These are phyloP conservation scores for Chiloscyllium punctatum DNA, from an alignment of 2,797 vertebrate species.

Conservation along the genomic window DNA sequence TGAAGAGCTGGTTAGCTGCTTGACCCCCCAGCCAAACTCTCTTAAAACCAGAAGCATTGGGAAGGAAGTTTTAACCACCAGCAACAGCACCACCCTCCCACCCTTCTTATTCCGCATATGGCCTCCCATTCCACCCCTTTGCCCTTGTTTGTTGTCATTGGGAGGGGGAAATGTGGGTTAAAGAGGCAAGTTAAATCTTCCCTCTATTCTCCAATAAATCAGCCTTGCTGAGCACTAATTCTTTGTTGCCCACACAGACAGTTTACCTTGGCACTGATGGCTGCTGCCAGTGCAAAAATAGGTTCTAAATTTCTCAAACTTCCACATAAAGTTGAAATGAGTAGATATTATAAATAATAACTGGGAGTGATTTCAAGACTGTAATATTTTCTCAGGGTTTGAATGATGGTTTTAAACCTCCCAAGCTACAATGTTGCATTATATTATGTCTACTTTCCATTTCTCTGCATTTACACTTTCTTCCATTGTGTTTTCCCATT, in stretches of 20 bases:
- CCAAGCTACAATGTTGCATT: constrained; percentile 14
- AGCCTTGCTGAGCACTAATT: neutral
- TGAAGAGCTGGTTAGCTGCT: neutral
- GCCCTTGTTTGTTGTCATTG: neutral
- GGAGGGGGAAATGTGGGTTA: neutral
- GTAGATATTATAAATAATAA: constrained; percentile 30
- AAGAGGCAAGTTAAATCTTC: neutral
- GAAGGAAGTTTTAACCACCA: neutral
- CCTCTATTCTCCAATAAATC: neutral
- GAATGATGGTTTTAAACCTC: constrained; percentile 12
- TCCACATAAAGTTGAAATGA: neutral
- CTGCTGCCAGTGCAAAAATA: neutral
- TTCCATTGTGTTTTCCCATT: constrained; percentile 28
- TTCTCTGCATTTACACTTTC: constrained; percentile 8
- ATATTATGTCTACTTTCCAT: constrained; percentile 3
- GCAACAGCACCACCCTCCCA: neutral
- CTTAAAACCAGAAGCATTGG: neutral
- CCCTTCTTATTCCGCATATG: too few relatives aligned
- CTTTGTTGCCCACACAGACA: neutral
- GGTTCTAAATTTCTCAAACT: neutral
- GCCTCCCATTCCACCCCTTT: too few relatives aligned
- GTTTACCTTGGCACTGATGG: constrained; percentile 4
- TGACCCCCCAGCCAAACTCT: neutral
- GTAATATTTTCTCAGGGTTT: constrained; percentile 30
- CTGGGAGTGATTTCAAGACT: constrained; percentile 16